These are phyloP conservation scores for Tipula lateralis DNA, from an alignment of 2,888 invertebrate genomes.

Conservation along the genomic window DNA sequence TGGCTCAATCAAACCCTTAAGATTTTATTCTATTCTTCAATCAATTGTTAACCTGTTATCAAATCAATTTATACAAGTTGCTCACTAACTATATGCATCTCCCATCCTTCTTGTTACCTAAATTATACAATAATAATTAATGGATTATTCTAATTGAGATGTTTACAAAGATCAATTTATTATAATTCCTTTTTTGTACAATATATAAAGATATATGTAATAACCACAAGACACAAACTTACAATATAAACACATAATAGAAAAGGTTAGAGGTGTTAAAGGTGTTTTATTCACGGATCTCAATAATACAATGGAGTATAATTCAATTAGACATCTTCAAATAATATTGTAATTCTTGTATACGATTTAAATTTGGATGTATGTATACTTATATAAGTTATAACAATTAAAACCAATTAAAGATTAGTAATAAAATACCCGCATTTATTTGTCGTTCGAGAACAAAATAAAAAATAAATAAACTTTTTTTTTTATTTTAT, in stretches of 20 bases:
- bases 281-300: not conserved
- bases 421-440: constrained; percentile 19
- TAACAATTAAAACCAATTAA: constrained; percentile 19
- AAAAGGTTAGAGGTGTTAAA: constrained; percentile 16
- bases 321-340: constrained; percentile 1
- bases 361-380: not conserved
- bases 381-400: not conserved
- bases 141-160: constrained; percentile 1
- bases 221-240: not conserved
- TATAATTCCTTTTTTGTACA: not conserved
- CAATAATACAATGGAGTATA: not conserved
- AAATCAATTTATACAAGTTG: not conserved
- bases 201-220: too few relatives aligned
- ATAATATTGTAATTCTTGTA: not conserved
- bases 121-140: not conserved
- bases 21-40: not conserved
- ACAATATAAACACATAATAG: not conserved
- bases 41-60: constrained; percentile 5
- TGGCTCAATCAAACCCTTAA: not conserved
- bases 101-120: not conserved
- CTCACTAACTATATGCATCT: not conserved
- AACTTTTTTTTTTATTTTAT: not conserved
- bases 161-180: not conserved
- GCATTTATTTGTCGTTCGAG: not conserved
- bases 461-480: not conserved